Conservation (phyloP, 35 echinoderm and acorn worm genomes). For the Holothuria glaberrima region DNA sequence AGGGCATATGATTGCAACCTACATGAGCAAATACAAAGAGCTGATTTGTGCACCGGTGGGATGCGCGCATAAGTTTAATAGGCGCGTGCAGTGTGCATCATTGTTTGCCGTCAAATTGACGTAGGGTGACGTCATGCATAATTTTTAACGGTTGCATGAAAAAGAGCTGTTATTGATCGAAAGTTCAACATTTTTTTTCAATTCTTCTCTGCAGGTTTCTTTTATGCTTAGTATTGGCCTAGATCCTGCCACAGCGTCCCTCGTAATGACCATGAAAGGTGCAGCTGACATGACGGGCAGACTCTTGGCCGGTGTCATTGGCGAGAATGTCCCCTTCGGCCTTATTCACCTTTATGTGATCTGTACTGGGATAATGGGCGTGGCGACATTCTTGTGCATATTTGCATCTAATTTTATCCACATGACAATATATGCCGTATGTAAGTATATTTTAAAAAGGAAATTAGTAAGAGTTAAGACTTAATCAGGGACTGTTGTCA, state of each 20-base stretch:
- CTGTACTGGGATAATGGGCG: constrained; percentile 79
- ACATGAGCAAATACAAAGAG: no score
- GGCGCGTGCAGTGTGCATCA: no score
- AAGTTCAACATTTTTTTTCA: no score
- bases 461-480: no score
- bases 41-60: no score
- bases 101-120: no score
- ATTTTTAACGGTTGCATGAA: no score
- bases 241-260: constrained; percentile 53
- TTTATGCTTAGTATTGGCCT: constrained; percentile 89
- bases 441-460: constrained; percentile 65
- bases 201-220: constrained; percentile 65
- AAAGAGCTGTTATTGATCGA: no score
- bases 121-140: no score
- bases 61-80: no score
- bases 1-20: no score
- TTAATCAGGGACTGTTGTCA: no score
- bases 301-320: constrained; percentile 74
- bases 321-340: constrained; percentile 79
- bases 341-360: constrained; percentile 88
- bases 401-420: constrained; percentile 72
- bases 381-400: constrained; percentile 72
- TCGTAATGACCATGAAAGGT: constrained; percentile 92
- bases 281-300: constrained; percentile 83
- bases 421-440: constrained; percentile 89